Base-by-base conservation (phyloP, 2,888 invertebrate species). In the Hyles lineata region DNA sequence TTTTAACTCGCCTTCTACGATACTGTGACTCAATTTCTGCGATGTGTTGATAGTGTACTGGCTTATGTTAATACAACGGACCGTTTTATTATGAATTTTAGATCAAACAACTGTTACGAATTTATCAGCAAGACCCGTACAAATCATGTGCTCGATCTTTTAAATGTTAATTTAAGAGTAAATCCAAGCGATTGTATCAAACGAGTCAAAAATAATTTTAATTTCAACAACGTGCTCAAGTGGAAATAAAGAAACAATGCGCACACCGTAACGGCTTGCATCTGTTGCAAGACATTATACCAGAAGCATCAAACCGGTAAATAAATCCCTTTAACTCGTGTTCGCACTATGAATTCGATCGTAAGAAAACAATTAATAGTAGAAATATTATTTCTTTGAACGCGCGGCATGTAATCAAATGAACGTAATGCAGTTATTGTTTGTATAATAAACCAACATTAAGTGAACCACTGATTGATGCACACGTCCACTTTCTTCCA, bases 1-100 rank as follows among this genome's bases (percentile, higher is more conserved):
- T 83, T 83, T 83, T 78, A 82, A 74, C 80, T 85, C 76, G 76
- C 81, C 81, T 84, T 81, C 79, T 80, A 77, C 70, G 80, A 74
- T 72, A 78, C 79, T 78, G 81, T 86, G 82, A 84, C 78, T 84
- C 83, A 81, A 80, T 82, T 78, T 76, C 59, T 70, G 70, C 35
- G 35, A 60, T 70, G 32, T 70, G 55, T 70, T 55, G 59, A 72
- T 63, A 63, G 70, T 61, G 70, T 55, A 70, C 43, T 73, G 23
- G 70, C 25, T 25, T 58, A 70, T 58, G 70, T 55, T 70, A 55
- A 55, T 70, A n/a, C n/a, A 70, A 71, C 63, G 9, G 70, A 52
- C 74, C 50, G 19, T 25, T 29, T 29, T 11, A 70, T 70, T 23
- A 29, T 55, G 70, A 70, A n/a, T 58, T 70, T 29, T 55, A 70